Evolutionary conservation across 2,113 vertebrate species (phyloP).

Genomic region (Actenoides hombroni): DNA sequence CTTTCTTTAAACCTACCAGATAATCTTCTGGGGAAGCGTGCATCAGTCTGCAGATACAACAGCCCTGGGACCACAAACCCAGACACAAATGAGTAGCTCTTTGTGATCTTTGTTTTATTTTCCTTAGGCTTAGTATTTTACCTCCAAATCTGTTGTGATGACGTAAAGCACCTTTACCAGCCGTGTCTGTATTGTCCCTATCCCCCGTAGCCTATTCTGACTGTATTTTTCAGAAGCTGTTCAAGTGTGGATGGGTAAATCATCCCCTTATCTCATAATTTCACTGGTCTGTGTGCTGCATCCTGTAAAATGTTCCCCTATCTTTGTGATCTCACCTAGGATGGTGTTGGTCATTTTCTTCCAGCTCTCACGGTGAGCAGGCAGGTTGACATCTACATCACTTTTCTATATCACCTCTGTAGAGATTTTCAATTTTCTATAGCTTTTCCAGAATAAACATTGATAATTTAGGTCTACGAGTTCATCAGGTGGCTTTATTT

Average conservation of each 20-base stretch:
- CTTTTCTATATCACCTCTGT: not conserved
- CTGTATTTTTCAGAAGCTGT: not conserved
- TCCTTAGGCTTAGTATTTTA: not conserved
- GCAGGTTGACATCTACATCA: not conserved
- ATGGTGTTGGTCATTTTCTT: not conserved
- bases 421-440: not conserved
- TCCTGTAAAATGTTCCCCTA: not conserved
- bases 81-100: not conserved
- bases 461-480: not conserved
- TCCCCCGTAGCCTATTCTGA: accelerated
- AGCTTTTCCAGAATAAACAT: not conserved
- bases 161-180: not conserved
- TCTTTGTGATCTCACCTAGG: not conserved
- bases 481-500: not conserved
- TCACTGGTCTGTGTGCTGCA: not conserved
- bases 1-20: not conserved
- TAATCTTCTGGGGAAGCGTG: not conserved
- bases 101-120: not conserved
- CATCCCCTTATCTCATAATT: not conserved
- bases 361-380: not conserved
- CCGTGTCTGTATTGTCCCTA: not conserved
- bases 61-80: not conserved
- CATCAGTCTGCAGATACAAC: not conserved
- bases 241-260: not conserved
- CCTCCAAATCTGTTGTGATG: not conserved